Conservation (phyloP, 1,140 invertebrate species). For the Stratiolaelaps scimitus region DNA sequence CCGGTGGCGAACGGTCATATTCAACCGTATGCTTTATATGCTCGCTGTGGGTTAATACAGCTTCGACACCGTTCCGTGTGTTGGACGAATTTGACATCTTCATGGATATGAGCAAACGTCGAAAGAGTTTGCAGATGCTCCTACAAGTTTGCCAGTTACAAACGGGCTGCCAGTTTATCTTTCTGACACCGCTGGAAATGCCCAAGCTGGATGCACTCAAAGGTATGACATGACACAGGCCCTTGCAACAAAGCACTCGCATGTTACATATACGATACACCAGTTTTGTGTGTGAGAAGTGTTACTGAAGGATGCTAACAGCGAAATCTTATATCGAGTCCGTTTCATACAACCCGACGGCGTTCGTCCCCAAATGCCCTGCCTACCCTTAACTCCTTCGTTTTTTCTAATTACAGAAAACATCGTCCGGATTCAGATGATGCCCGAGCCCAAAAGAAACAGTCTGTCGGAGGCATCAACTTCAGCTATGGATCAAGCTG, state of each 20-base stretch:
- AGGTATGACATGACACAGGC: background rate
- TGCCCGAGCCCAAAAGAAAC: background rate
- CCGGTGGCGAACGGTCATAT: constrained; percentile 88
- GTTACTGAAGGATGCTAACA: no score
- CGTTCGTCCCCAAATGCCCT: no score
- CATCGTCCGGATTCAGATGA: constrained; percentile 10
- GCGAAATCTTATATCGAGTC: no score
- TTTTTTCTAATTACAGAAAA: background rate
- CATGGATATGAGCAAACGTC: constrained; percentile 53
- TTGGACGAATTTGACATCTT: constrained; percentile 97
- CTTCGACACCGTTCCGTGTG: constrained; percentile 81
- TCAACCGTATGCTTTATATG: constrained; percentile 86
- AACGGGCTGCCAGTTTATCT: constrained; percentile 42
- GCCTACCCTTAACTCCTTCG: no score
- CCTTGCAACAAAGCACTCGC: no score
- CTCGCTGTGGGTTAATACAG: constrained; percentile 70
- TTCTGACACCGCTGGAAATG: constrained; percentile 43
- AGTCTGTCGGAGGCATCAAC: no score
- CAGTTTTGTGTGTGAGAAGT: no score
- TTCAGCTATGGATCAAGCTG: no score
- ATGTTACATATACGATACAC: no score
- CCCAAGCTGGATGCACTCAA: constrained; percentile 25
- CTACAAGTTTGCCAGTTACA: constrained; percentile 37
- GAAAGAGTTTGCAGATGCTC: constrained; percentile 43
- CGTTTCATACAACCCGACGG: no score